Percentiles rank a stretch among this genome's conserved stretches.
Conservation (phyloP, 2,797 vertebrate species). For the Sciurus carolinensis region DNA sequence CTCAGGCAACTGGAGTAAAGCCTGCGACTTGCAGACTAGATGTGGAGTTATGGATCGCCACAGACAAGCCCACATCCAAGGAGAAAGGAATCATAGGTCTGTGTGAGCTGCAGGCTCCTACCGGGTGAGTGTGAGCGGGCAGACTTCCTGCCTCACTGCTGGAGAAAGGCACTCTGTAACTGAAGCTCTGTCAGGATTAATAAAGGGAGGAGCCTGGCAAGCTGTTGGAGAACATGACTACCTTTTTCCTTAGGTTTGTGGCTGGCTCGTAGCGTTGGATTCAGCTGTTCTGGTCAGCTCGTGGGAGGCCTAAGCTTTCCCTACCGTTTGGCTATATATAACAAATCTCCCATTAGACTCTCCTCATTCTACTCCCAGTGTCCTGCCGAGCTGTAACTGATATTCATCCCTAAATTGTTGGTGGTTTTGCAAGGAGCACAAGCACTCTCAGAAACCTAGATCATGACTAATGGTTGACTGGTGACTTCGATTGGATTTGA, state of each 20-base stretch:
- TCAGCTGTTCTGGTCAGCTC: constrained; percentile 55
- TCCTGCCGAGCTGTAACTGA: neutral
- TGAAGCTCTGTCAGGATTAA: neutral
- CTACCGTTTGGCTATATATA: neutral
- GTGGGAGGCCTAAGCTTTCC: neutral
- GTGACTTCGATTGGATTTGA: neutral
- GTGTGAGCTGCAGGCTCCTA: neutral
- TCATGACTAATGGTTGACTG: neutral
- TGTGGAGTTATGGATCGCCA: neutral
- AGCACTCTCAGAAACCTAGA: neutral
- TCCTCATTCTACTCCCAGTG: neutral
- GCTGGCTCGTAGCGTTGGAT: neutral
- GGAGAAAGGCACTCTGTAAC: neutral
- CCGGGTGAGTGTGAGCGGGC: neutral
- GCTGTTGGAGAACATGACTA: neutral
- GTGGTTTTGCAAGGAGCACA: constrained; percentile 12
- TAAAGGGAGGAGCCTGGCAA: neutral
- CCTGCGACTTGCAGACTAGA: neutral
- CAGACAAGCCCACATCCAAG: neutral
- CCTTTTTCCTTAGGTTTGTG: constrained; percentile 58
- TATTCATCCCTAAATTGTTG: neutral
- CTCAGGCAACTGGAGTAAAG: constrained; percentile 20
- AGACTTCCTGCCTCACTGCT: constrained; percentile 9
- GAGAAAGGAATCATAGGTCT: neutral
- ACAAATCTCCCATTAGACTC: neutral